phyloP scores from a whole-genome alignment of 2,888 invertebrate species.

The Agriopis aurantiaria region DNA sequence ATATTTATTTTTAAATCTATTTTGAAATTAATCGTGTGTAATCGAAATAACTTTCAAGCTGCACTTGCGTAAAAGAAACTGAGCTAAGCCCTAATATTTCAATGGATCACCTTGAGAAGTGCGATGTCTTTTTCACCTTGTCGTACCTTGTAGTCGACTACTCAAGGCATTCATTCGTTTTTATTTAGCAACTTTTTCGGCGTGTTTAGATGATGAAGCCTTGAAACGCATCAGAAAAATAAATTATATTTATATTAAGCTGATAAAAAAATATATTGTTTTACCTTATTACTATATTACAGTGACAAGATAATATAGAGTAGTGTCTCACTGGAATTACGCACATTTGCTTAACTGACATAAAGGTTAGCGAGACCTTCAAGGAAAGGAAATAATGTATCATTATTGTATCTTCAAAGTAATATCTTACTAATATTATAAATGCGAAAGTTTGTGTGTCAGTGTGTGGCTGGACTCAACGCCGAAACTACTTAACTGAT shows the following conservation, averaged over 20 bases:
- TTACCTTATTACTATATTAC: slow-evolving; percentile 7
- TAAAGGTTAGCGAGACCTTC: background rate
- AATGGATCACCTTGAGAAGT: slow-evolving; percentile 57
- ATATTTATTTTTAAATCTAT: background rate
- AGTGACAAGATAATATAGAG: slow-evolving; percentile 2
- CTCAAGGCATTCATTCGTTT: slow-evolving; percentile 63
- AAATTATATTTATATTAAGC: slow-evolving; percentile 7
- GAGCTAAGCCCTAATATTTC: slow-evolving; percentile 37
- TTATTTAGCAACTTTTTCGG: slow-evolving; percentile 55
- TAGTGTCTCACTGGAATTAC: background rate
- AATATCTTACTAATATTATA: no score
- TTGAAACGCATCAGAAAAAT: slow-evolving; percentile 47
- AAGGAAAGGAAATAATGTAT: background rate
- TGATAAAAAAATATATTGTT: slow-evolving; percentile 22
- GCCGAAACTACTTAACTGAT: no score
- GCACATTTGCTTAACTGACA: background rate
- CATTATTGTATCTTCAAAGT: no score
- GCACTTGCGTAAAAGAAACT: slow-evolving; percentile 30
- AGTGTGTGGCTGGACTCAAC: no score
- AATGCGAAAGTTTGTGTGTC: no score
- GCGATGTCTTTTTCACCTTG: slow-evolving; percentile 64
- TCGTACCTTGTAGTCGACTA: slow-evolving; percentile 41
- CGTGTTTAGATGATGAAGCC: slow-evolving; percentile 41
- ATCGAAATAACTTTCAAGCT: slow-evolving; percentile 14
- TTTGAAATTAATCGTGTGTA: slow-evolving; percentile 15